A percentile compares a stretch with the other conserved stretches of the same genome.
phyloP scores from a whole-genome alignment of 2,888 invertebrate species.

The Panzeria rudis region DNA sequence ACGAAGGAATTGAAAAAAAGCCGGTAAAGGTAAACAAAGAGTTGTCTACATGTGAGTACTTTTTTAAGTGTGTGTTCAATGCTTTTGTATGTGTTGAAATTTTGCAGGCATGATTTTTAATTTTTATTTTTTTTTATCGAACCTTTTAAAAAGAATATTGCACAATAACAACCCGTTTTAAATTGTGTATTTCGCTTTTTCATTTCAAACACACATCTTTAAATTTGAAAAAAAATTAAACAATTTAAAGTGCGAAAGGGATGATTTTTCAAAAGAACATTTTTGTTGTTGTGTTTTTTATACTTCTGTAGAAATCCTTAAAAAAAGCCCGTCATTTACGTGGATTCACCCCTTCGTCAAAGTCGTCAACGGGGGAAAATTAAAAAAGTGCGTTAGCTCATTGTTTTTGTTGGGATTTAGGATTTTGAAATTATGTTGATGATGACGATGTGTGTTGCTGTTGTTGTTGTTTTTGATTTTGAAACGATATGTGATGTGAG shows the following conservation, averaged over 20 bases:
- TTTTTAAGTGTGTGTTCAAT: conserved; percentile 18
- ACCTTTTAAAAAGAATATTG: conserved; percentile 62
- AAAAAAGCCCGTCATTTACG: conserved; percentile 72
- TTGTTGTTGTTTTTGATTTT: conserved; percentile 47
- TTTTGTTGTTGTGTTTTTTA: conserved; percentile 54
- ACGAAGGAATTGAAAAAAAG: conserved; percentile 27
- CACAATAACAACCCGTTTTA: conserved; percentile 75
- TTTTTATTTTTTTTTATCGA: conserved; percentile 3
- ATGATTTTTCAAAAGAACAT: conserved; percentile 71
- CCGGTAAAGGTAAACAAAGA: conserved; percentile 65
- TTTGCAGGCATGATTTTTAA: conserved; percentile 31
- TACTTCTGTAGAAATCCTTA: conserved; percentile 64
- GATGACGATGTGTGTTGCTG: conserved; percentile 4
- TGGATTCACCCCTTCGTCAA: conserved; percentile 72
- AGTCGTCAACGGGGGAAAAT: conserved; percentile 68
- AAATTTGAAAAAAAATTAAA: conserved; percentile 49
- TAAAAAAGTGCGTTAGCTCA: conserved; percentile 61
- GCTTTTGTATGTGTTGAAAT: conserved; percentile 17
- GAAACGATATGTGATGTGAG: conserved; percentile 49
- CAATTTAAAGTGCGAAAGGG: conserved; percentile 73
- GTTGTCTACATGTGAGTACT: conserved; percentile 19
- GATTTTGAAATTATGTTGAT: conserved; percentile 55
- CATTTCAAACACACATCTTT: conserved; percentile 46
- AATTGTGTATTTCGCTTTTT: conserved; percentile 1
- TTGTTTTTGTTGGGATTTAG: conserved; percentile 63